Evolutionary conservation across 2,888 invertebrate genomes (phyloP).

Genomic region (Hypercompe scribonia): DNA sequence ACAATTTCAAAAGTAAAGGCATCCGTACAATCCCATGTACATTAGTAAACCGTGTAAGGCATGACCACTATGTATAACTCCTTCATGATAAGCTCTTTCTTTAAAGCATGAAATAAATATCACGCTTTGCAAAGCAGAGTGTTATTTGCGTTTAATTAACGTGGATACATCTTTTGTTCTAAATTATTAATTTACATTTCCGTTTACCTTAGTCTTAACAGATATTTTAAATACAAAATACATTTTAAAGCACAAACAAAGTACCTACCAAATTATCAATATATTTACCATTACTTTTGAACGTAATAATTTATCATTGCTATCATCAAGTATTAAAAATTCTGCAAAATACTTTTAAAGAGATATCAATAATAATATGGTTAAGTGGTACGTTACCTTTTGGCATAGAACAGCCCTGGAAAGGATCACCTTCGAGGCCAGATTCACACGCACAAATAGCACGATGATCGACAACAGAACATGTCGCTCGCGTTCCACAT

Average conservation of each 20-base stretch:
- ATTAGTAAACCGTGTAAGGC: conserved; percentile 83
- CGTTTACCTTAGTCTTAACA: conserved; percentile 46
- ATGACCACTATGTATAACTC: conserved; percentile 67
- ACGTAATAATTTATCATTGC: conserved; percentile 1
- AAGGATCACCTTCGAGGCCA: conserved; percentile 88
- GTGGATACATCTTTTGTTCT: conserved; percentile 41
- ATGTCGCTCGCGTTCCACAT: conserved; percentile 87
- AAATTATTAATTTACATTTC: conserved; percentile 51
- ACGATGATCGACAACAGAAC: conserved; percentile 88
- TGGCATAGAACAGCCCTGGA: conserved; percentile 82
- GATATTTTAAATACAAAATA: conserved; percentile 24
- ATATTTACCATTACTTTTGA: background rate
- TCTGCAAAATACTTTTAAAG: conserved; percentile 31
- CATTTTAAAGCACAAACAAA: conserved; percentile 16
- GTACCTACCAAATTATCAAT: conserved; percentile 44
- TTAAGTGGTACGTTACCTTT: conserved; percentile 68
- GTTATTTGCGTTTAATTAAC: conserved; percentile 71
- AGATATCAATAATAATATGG: conserved; percentile 27
- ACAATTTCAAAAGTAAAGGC: conserved; percentile 67
- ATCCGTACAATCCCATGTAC: conserved; percentile 68
- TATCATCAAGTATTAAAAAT: conserved; percentile 15
- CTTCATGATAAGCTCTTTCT: conserved; percentile 73
- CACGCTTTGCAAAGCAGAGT: conserved; percentile 83
- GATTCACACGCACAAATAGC: conserved; percentile 88
- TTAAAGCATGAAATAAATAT: conserved; percentile 75